Base-by-base conservation (phyloP, 2,113 vertebrate genomes). In the Pungitius pungitius region DNA sequence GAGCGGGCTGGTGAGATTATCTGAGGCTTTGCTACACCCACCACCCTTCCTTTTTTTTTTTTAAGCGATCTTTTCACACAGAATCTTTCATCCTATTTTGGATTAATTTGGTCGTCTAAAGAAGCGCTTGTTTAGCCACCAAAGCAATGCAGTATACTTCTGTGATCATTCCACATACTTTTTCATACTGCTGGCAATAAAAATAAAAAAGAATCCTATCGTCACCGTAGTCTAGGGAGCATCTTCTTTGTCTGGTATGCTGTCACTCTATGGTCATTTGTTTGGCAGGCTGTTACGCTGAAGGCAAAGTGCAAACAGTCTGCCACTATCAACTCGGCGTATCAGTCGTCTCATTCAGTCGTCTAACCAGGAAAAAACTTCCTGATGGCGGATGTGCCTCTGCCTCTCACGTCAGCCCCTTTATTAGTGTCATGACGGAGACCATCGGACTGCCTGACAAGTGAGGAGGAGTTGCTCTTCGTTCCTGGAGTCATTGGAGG, bases 221-320 rank as follows among this genome's bases (percentile, higher is more conserved):
- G n/a, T n/a, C n/a, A n/a, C n/a, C n/a, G n/a, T n/a, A 51, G 33
- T 66, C 22, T 60, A 26, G 47, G 22, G 52, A 26, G 37, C 37
- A 47, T 77, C 33, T 60, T 30, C 37, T 73, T 65, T 37, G 47
- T 72, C 67, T 67, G 26, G 9, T 76, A 33, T 56, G 52, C 24
- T 37, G 61, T 54, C 14, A 3, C 14, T 64, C 4, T 0, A 30
- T 69, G 45, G 56, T 47, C 30, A 51, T 73, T 59, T 60, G 26
- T 71, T 58, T n/a, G 22, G 54, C 66, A 62, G 65, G 57, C 64
- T 66, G 63, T 71, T 27, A 18, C 52, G 73, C 80, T 74, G 83
- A 77, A 75, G 68, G 43, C 43, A 77, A 33, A 72, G 72, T n/a
- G 49, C 62, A 45, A 78, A 56, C 73, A 64, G 79, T 60, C 83